These are phyloP conservation scores for Catamblyrhynchus diadema DNA, from an alignment of 2,797 vertebrate genomes.

Conservation along the genomic window DNA sequence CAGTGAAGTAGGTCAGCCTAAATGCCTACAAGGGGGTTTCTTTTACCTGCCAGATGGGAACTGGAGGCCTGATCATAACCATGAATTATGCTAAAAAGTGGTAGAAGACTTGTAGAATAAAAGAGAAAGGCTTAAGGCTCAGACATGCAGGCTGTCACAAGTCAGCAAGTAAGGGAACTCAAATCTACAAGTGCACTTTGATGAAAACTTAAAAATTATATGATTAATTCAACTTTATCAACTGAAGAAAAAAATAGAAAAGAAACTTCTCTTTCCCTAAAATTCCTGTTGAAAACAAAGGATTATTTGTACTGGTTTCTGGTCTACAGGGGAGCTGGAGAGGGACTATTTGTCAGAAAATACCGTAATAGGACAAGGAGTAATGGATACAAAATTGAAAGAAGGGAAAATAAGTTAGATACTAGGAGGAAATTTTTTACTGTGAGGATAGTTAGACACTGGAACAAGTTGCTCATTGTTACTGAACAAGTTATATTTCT, in stretches of 20 bases:
- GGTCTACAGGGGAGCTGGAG: neutral
- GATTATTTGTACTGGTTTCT: neutral
- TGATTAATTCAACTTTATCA: slow-evolving; percentile 26
- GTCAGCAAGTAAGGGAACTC: neutral
- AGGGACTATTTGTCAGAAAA: neutral
- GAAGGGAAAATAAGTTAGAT: neutral
- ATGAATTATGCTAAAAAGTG: neutral
- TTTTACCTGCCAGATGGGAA: neutral
- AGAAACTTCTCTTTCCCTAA: neutral
- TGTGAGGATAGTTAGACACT: neutral
- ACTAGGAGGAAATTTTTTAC: neutral
- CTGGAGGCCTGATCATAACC: neutral
- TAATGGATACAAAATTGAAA: neutral
- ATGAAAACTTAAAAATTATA: slow-evolving; percentile 34
- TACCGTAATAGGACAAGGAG: neutral
- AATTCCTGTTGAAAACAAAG: neutral
- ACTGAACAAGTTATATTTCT: neutral
- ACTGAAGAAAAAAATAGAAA: neutral
- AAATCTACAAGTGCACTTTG: neutral
- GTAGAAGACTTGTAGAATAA: neutral
- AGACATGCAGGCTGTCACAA: neutral
- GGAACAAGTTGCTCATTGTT: neutral
- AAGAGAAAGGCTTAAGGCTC: neutral
- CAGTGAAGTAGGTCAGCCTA: neutral
- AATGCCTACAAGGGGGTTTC: neutral